phyloP scores from a whole-genome alignment of 2,797 vertebrate species.

The Garrulus glandarius region DNA sequence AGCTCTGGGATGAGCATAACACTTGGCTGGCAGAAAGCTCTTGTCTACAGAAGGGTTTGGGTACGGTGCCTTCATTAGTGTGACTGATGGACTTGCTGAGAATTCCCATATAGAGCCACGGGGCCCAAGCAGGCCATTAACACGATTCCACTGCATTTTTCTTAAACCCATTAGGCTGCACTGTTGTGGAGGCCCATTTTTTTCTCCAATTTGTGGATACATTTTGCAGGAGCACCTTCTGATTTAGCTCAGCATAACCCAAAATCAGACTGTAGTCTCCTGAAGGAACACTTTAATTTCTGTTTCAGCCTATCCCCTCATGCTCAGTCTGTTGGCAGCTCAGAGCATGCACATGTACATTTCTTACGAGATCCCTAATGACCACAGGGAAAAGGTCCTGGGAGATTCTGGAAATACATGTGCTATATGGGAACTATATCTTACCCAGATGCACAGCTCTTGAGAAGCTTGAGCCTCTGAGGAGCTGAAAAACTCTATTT shows the following conservation, averaged over 20 bases:
- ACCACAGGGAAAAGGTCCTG: not conserved
- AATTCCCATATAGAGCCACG: not conserved
- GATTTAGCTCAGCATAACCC: not conserved
- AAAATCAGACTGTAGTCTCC: not conserved
- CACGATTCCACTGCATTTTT: not conserved
- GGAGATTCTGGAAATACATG: constrained; percentile 12
- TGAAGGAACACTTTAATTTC: not conserved
- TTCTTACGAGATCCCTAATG: not conserved
- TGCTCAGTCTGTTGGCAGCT: constrained; percentile 24
- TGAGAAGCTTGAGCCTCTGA: constrained; percentile 2
- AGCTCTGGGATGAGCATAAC: not conserved
- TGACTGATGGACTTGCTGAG: not conserved
- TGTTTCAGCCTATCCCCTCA: not conserved
- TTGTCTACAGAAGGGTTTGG: not conserved
- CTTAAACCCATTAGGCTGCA: not conserved
- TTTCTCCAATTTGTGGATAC: not conserved
- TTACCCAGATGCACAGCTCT: constrained; percentile 50
- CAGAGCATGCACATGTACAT: constrained; percentile 12
- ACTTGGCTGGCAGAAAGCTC: not conserved
- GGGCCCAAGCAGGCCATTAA: not conserved
- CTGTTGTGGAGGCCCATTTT: not conserved
- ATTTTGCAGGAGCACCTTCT: not conserved
- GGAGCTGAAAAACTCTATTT: constrained; percentile 23
- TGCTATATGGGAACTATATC: constrained; percentile 15
- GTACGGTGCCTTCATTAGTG: not conserved